These are phyloP conservation scores for Pseudolycoriella hygida DNA, from an alignment of 2,888 invertebrate species.

Conservation along the genomic window DNA sequence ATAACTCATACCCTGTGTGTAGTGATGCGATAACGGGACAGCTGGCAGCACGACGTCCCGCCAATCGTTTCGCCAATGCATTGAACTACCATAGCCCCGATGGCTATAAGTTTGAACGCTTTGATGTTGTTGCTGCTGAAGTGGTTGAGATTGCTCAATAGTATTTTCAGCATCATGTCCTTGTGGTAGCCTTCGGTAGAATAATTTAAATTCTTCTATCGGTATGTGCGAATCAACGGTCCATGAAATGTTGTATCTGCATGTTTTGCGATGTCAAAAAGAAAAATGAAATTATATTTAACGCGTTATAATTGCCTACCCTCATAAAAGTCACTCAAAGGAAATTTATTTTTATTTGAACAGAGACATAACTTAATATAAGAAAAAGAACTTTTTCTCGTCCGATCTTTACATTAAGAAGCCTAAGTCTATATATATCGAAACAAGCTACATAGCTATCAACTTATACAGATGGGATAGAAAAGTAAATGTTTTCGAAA, in stretches of 20 bases:
- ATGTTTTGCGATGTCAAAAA: conserved; percentile 20
- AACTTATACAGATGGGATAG: too few species aligned
- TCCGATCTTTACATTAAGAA: too few species aligned
- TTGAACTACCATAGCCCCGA: conserved; percentile 19
- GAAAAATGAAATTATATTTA: neutral
- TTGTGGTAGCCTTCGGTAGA: conserved; percentile 42
- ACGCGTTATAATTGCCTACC: conserved; percentile 4
- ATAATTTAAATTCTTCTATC: conserved; percentile 46
- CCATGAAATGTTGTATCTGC: conserved; percentile 49
- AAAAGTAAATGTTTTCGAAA: neutral
- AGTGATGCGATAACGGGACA: conserved; percentile 32
- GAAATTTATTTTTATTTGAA: conserved; percentile 2
- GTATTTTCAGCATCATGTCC: conserved; percentile 29
- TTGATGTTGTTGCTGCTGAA: conserved; percentile 29
- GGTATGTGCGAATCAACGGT: conserved; percentile 46
- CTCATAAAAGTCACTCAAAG: conserved; percentile 6
- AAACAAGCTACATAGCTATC: too few species aligned
- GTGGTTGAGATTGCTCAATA: conserved; percentile 27
- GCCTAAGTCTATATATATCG: too few species aligned
- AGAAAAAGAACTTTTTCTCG: too few species aligned
- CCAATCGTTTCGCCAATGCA: conserved; percentile 35
- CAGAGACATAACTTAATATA: neutral
- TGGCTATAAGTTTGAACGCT: conserved; percentile 15
- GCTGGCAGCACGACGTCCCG: conserved; percentile 39
- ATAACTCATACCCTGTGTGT: conserved; percentile 44